Conservation (phyloP, 2,888 invertebrate genomes). For the Nephrotoma appendiculata region DNA sequence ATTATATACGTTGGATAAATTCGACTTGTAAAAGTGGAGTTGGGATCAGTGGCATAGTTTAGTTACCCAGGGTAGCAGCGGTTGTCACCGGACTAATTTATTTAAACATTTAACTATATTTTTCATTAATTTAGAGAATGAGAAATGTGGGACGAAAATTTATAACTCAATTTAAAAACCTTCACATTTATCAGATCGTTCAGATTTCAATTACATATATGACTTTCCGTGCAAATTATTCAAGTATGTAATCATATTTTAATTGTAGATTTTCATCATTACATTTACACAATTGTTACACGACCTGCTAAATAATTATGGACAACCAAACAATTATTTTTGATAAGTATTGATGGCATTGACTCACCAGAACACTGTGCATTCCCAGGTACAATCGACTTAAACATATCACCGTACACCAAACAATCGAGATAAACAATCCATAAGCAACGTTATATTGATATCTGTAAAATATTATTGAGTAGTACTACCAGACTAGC, state of each 20-base stretch:
- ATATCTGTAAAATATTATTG: conserved; percentile 37
- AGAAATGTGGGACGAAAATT: too few species aligned
- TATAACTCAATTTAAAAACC: neutral
- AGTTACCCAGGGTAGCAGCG: too few species aligned
- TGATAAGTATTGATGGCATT: neutral
- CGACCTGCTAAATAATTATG: neutral
- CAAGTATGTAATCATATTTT: neutral
- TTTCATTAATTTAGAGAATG: too few species aligned
- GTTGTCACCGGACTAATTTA: too few species aligned
- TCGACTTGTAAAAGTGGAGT: too few species aligned
- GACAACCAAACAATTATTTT: neutral
- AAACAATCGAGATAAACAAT: conserved; percentile 40
- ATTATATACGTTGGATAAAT: too few species aligned
- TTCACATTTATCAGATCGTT: neutral
- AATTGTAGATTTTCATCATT: neutral
- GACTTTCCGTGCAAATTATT: neutral
- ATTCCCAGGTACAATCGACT: conserved; percentile 86
- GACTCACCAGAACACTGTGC: conserved; percentile 74
- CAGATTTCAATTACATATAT: neutral
- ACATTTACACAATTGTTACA: neutral
- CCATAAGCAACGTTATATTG: conserved; percentile 50
- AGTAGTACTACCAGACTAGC: neutral
- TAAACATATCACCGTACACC: conserved; percentile 65
- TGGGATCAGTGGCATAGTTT: too few species aligned
- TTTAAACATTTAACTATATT: too few species aligned